These are phyloP conservation scores for Triplophysa tibetana DNA, from an alignment of 2,113 vertebrate species.

Conservation along the genomic window DNA sequence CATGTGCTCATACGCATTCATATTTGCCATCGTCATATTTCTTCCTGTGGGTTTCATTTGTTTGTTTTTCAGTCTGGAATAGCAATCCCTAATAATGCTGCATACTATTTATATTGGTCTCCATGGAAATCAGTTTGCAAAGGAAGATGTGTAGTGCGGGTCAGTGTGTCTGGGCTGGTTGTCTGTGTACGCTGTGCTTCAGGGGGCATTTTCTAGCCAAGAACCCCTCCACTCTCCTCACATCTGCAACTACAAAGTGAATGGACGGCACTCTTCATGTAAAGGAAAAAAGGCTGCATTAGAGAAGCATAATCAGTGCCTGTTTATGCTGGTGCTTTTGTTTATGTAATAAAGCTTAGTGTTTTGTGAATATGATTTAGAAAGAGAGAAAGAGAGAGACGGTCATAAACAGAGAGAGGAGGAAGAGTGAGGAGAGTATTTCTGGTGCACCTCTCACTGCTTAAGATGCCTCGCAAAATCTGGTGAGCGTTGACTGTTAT, in stretches of 20 bases:
- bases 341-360: constrained; percentile 52
- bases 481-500: constrained; percentile 55
- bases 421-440: constrained; percentile 6
- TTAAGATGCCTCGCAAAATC: constrained; percentile 58
- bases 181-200: constrained; percentile 31
- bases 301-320: constrained; percentile 58
- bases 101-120: constrained; percentile 39
- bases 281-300: constrained; percentile 41
- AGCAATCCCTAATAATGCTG: constrained; percentile 11
- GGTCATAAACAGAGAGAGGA: background rate
- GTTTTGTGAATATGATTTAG: constrained; percentile 45
- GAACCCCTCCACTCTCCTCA: constrained; percentile 3
- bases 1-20: background rate
- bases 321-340: constrained; percentile 49
- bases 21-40: background rate
- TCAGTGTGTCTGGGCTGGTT: constrained; percentile 26
- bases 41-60: background rate
- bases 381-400: constrained; percentile 3
- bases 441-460: constrained; percentile 26
- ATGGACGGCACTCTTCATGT: constrained; percentile 47
- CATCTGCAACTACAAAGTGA: constrained; percentile 57
- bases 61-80: constrained; percentile 29
- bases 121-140: constrained; percentile 46
- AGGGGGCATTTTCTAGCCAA: background rate
- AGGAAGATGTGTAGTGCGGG: background rate